These are phyloP conservation scores for Nasalis larvatus DNA, from an alignment of 2,113 vertebrate genomes.

Conservation along the genomic window DNA sequence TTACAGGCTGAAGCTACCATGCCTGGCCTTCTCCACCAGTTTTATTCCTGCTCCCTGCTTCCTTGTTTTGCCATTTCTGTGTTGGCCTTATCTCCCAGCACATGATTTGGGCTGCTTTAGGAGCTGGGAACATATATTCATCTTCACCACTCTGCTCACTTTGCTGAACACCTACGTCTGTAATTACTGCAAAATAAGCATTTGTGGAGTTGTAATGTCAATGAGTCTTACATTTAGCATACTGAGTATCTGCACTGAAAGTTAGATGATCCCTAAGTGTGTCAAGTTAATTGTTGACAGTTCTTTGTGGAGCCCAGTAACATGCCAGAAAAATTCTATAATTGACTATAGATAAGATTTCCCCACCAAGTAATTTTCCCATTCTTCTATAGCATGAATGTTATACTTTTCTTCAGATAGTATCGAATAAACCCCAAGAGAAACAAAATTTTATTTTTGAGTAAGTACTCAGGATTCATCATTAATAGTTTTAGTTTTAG, in stretches of 20 bases:
- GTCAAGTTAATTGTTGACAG: background rate
- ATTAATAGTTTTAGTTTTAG: background rate
- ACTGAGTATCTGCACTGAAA: background rate
- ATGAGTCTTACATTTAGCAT: background rate
- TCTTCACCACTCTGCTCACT: background rate
- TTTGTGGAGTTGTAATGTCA: background rate
- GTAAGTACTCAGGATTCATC: background rate
- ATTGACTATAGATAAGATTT: background rate
- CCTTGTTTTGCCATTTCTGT: background rate
- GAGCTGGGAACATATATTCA: background rate
- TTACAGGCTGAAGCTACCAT: too few relatives aligned
- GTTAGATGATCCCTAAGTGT: background rate
- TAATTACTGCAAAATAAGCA: background rate
- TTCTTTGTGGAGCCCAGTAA: background rate
- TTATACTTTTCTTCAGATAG: background rate
- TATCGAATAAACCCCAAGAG: background rate
- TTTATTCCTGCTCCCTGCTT: background rate
- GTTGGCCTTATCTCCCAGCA: background rate
- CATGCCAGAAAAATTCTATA: background rate
- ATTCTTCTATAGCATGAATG: background rate
- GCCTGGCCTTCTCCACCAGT: background rate
- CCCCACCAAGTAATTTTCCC: background rate
- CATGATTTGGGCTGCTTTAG: background rate
- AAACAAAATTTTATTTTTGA: background rate
- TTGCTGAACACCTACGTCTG: background rate